Evolutionary conservation across 2,113 vertebrate species (phyloP).

Genomic region (Hepsetus odoe): DNA sequence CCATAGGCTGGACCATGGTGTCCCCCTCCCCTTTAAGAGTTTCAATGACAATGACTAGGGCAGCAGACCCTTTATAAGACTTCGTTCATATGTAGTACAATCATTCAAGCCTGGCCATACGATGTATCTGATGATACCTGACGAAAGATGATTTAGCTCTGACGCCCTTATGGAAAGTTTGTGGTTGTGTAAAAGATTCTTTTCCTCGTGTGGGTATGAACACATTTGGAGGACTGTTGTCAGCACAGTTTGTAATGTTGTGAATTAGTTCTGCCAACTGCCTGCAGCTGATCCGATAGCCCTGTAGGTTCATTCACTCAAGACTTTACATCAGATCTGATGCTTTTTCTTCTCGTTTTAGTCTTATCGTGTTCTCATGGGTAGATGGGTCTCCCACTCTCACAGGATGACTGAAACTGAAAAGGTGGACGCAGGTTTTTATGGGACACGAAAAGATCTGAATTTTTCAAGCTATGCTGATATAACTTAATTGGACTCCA

Average conservation of each 20-base stretch:
- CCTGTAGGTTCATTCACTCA: constrained; percentile 24
- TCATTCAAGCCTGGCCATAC: neutral
- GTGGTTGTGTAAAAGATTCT: neutral
- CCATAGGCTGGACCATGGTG: constrained; percentile 31
- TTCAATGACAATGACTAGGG: constrained; percentile 63
- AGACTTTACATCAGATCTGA: no score
- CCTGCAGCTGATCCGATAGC: neutral
- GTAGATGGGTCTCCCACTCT: no score
- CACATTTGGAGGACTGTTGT: neutral
- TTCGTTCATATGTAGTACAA: constrained; percentile 10
- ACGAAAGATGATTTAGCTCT: neutral
- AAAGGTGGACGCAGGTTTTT: no score
- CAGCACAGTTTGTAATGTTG: neutral
- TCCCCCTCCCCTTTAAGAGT: constrained; percentile 8
- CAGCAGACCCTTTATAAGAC: constrained; percentile 61
- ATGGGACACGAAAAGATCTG: no score
- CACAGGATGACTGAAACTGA: no score
- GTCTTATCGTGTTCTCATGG: no score
- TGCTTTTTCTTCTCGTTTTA: no score
- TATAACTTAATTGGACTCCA: no score
- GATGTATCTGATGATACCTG: neutral
- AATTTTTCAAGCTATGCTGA: no score
- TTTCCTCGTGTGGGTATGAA: neutral
- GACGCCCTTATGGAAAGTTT: neutral
- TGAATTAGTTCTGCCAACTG: neutral